Base-by-base conservation (phyloP, 2,113 vertebrate genomes). In the Callorhinus ursinus region DNA sequence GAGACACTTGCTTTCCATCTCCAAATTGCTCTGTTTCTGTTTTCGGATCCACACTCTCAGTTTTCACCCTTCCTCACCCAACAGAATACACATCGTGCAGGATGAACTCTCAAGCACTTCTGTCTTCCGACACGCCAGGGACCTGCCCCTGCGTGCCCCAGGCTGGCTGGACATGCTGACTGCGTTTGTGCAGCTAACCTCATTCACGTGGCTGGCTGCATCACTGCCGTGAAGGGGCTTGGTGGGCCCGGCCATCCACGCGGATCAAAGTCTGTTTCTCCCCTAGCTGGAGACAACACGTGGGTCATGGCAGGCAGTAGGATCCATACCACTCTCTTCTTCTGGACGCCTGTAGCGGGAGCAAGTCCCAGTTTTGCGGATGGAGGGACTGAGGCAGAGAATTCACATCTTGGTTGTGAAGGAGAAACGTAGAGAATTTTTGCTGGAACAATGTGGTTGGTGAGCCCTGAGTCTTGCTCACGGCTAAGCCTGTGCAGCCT, bases 21-120 rank as follows among this genome's bases (percentile, higher is more conserved):
- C 49, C 42, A 63, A 42, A 92, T 53, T 65, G 53, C 61, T 53
- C 55, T 46, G 51, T 80, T 71, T 84, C 57, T 90, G 53, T 89
- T 95, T 95, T 74, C 92, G 84, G 26, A 95, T 24, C 81, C 80
- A 83, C 63, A 39, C 26, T 33, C 72, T 96, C 67, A 61, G 80
- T 91, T 91, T 82, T 92, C 57, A 13, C 18, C 61, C 89, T 87
- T 81, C n/a, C n/a, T 65, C 49, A 16, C 12, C 21, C 4, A 51
- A 13, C 8, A 55, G 33, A 80, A 86, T 31, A 80, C 74, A 55
- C 59, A 71, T 46, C 10, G 7, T 22, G 12, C 24, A 77, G 36
- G 90, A 80, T 39, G 55, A 88, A 49, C 67, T 36, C 85, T 26
- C 21, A 79, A 76, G 18, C 15, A 15, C 24, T 33, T 26, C 10